These are phyloP conservation scores for Luehdorfia chinensis DNA, from an alignment of 1,140 invertebrate species.

Conservation along the genomic window DNA sequence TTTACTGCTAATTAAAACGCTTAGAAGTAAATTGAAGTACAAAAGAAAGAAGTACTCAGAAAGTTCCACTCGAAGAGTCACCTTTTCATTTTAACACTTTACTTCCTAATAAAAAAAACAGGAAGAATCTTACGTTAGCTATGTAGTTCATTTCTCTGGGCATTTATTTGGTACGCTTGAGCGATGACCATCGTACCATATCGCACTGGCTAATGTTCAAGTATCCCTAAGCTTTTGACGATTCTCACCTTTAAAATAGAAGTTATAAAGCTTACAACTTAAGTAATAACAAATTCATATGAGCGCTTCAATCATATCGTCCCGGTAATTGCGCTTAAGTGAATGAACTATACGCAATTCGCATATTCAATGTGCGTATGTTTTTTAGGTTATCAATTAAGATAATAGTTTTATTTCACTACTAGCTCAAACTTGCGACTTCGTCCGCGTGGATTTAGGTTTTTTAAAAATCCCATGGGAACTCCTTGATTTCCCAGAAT, in stretches of 20 bases:
- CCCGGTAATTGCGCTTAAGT: slow-evolving; percentile 47
- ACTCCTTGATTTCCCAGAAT: too few species aligned
- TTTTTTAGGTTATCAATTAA: too few species aligned
- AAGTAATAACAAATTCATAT: slow-evolving; percentile 9
- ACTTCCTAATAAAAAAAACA: slow-evolving; percentile 35
- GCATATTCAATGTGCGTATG: slow-evolving; percentile 20
- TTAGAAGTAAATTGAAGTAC: slow-evolving; percentile 10
- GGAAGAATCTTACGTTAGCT: slow-evolving; percentile 35
- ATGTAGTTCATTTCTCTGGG: slow-evolving; percentile 28
- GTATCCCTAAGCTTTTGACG: slow-evolving; percentile 16
- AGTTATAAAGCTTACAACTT: slow-evolving; percentile 24
- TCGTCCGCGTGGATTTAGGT: too few species aligned
- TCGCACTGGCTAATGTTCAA: slow-evolving; percentile 42
- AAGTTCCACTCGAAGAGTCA: slow-evolving; percentile 11
- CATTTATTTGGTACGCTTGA: slow-evolving; percentile 45
- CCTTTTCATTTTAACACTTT: slow-evolving; percentile 14
- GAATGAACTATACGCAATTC: slow-evolving; percentile 47
- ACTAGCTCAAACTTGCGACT: too few species aligned
- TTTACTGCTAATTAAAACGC: too few species aligned
- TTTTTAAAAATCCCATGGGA: too few species aligned
- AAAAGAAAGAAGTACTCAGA: background rate
- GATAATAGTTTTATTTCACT: too few species aligned
- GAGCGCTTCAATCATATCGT: slow-evolving; percentile 24
- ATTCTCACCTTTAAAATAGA: slow-evolving; percentile 28
- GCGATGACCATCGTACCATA: slow-evolving; percentile 56